Percentiles rank a stretch among this genome's conserved stretches.
Evolutionary conservation across 2,797 vertebrate genomes (phyloP).

Genomic region (Bovichtus variegatus): DNA sequence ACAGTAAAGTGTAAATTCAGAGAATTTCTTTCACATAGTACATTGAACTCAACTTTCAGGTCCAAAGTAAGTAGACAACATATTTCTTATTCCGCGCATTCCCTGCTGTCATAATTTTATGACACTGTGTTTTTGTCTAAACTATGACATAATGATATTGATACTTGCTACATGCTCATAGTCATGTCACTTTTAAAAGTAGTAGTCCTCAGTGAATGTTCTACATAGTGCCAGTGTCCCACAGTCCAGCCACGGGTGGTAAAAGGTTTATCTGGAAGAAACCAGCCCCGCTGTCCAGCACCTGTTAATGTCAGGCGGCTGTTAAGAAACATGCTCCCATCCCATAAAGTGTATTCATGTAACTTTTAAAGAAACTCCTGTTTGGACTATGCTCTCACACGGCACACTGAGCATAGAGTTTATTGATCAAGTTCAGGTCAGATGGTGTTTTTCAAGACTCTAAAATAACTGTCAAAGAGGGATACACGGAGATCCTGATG

Average conservation of each 20-base stretch:
- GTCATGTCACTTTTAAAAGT: background rate
- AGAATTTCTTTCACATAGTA: background rate
- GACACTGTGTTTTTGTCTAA: background rate
- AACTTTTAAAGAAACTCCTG: background rate
- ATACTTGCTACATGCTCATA: background rate
- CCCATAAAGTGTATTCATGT: background rate
- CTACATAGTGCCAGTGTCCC: background rate
- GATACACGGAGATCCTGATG: background rate
- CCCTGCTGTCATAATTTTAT: background rate
- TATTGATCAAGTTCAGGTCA: constrained; percentile 4
- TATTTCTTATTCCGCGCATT: background rate
- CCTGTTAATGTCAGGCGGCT: constrained; percentile 6
- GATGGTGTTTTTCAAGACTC: background rate
- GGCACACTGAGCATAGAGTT: background rate
- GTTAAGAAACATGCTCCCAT: background rate
- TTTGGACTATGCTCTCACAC: constrained; percentile 18
- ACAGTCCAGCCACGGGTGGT: background rate
- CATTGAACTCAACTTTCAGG: background rate
- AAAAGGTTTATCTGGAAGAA: background rate
- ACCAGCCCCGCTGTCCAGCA: background rate
- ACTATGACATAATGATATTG: background rate
- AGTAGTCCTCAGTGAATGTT: background rate
- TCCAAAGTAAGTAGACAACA: no score
- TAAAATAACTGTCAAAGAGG: background rate
- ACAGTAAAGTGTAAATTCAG: background rate